Conservation (phyloP, 2,888 invertebrate species). For the Acleris laterana region DNA sequence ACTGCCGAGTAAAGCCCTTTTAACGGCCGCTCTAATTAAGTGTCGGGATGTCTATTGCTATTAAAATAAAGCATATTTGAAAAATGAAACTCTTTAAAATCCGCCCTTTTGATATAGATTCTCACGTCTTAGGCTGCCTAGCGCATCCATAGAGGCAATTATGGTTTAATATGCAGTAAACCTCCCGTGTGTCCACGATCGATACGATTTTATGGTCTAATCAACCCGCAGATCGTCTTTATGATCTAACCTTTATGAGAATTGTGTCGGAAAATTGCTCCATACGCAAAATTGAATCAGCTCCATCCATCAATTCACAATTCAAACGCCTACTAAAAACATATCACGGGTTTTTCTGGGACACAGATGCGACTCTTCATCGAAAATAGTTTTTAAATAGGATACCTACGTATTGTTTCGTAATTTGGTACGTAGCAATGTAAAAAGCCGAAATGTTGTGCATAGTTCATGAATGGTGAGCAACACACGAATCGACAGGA, state of each 20-base stretch:
- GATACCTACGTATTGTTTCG: not conserved
- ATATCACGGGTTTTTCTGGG: conserved; percentile 8
- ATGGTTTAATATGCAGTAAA: conserved; percentile 21
- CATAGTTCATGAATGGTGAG: not conserved
- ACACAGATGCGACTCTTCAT: conserved; percentile 8
- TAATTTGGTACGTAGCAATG: not conserved
- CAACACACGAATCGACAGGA: too few relatives aligned
- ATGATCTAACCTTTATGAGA: conserved; percentile 15
- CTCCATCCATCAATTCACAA: conserved; percentile 10
- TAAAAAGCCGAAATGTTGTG: not conserved
- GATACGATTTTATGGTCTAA: conserved; percentile 16
- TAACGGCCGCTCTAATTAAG: conserved; percentile 20
- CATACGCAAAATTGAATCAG: conserved; percentile 11
- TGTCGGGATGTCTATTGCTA: conserved; percentile 1
- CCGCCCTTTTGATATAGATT: not conserved
- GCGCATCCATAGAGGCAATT: not conserved
- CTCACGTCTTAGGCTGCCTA: not conserved
- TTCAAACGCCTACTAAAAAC: conserved; percentile 6
- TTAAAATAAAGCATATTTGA: not conserved
- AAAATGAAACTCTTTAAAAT: not conserved
- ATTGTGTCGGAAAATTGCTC: conserved; percentile 20
- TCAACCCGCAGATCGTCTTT: conserved; percentile 18
- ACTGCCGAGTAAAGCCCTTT: conserved; percentile 14
- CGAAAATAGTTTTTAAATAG: not conserved
- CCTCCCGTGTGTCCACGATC: conserved; percentile 8